Percentiles rank a stretch among this genome's conserved stretches.
Evolutionary conservation across 1,140 invertebrate genomes (phyloP).

Genomic region (Cotesia glomerata): DNA sequence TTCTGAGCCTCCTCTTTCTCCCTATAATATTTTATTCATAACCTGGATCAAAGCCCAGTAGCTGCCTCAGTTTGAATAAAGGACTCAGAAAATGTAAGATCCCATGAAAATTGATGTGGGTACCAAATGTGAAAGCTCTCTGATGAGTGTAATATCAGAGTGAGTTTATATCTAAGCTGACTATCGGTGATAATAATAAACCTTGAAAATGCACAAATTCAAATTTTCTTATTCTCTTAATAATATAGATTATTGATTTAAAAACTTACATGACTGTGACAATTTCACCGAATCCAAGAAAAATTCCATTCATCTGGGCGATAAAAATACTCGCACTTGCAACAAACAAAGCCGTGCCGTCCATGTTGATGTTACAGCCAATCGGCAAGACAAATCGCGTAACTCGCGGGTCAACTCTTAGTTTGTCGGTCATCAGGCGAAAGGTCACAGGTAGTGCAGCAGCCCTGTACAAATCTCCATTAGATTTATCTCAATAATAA

Average conservation of each 20-base stretch:
- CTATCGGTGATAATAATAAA: too few species aligned
- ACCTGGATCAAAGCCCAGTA: too few species aligned
- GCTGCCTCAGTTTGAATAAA: too few species aligned
- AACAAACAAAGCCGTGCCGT: constrained; percentile 92
- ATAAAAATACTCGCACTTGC: constrained; percentile 89
- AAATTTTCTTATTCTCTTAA: too few species aligned
- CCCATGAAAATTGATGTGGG: too few species aligned
- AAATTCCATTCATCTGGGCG: constrained; percentile 87
- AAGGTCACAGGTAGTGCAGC: constrained; percentile 95
- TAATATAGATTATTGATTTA: neutral
- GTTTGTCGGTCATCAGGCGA: constrained; percentile 90
- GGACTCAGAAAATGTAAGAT: too few species aligned
- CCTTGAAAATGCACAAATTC: too few species aligned
- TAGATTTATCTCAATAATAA: constrained; percentile 43
- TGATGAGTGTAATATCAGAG: too few species aligned
- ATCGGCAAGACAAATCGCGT: constrained; percentile 91
- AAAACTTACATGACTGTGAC: constrained; percentile 79
- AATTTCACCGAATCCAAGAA: constrained; percentile 78
- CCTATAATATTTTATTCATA: too few species aligned
- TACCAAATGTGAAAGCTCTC: too few species aligned
- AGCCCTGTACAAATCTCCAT: constrained; percentile 71
- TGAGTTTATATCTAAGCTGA: too few species aligned
- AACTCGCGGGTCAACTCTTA: constrained; percentile 86
- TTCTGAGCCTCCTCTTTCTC: too few species aligned
- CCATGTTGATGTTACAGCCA: constrained; percentile 92